These are phyloP conservation scores for human DNA, from an alignment of 2,113 vertebrate genomes.

Conservation along the genomic window GRCh38 chr1:3019001-3019500, in stretches of 20 bases:
- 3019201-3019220: no score
- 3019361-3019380: conserved; percentile 38
- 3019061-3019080: not conserved
- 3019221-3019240: not conserved
- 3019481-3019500: conserved; percentile 48
- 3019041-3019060: fast-evolving
- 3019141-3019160: not conserved
- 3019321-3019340: not conserved
- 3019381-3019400: conserved; percentile 56
- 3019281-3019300: conserved; percentile 13
- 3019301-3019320: conserved; percentile 46
- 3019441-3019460: not conserved
- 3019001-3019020: fast-evolving
- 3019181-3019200: not conserved
- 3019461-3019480: not conserved
- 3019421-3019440: conserved; percentile 43
- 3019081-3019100: not conserved
- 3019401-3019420: conserved; percentile 51
- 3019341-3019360: conserved; percentile 2
- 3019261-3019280: not conserved
- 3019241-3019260: not conserved
- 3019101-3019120: conserved; percentile 12
- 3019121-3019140: not conserved
- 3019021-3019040: not conserved
- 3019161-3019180: not conserved